These are phyloP conservation scores for Engraulis encrasicolus DNA, from an alignment of 2,113 vertebrate species.

Conservation along the genomic window DNA sequence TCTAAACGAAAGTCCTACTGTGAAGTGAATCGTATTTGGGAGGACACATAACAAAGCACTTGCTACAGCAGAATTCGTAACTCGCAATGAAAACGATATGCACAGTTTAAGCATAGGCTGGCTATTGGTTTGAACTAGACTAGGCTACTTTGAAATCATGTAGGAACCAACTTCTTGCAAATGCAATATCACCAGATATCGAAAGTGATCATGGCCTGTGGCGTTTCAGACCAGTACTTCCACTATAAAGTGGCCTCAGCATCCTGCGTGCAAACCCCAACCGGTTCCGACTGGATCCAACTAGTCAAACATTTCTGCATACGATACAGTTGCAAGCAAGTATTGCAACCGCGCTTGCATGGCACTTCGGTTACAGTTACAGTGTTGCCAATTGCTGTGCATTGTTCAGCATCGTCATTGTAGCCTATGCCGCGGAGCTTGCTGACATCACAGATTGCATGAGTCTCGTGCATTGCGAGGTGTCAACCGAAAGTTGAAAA, in stretches of 20 bases:
- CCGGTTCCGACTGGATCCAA: constrained; percentile 64
- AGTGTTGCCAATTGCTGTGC: neutral
- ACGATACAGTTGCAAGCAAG: neutral
- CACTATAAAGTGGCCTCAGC: neutral
- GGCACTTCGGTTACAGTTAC: too few species aligned
- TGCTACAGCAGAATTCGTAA: too few species aligned
- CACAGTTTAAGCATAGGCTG: too few species aligned
- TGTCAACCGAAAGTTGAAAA: neutral
- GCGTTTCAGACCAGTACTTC: neutral
- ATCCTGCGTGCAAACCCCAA: constrained; percentile 20
- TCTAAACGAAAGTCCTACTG: too few species aligned
- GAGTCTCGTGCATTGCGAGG: too few species aligned
- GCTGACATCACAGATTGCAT: neutral
- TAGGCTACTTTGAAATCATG: too few species aligned
- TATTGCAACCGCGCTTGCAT: neutral
- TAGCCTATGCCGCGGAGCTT: neutral
- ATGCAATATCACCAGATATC: neutral
- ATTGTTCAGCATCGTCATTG: neutral
- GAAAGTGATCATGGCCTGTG: neutral
- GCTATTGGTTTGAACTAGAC: too few species aligned
- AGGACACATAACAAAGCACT: too few species aligned
- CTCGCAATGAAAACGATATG: too few species aligned
- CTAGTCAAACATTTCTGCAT: constrained; percentile 46
- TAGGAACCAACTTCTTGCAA: neutral
- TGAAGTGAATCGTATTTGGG: too few species aligned